Evolutionary conservation across 64 coral and sea anemone species (phyloP).

Genomic region (Orbicella faveolata): DNA sequence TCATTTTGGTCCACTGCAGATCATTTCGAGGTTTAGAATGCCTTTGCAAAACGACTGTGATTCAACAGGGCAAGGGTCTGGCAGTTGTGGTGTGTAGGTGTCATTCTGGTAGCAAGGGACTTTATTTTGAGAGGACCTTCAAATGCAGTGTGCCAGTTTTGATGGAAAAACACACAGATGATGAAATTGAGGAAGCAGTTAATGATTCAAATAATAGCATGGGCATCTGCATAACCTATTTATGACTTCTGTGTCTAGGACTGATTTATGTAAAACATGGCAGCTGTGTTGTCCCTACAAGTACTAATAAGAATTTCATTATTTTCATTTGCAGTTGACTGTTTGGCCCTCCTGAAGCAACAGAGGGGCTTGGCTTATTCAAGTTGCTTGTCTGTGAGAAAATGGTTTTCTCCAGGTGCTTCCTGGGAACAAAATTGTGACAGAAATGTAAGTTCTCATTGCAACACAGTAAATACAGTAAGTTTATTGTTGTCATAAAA

Average conservation of each 20-base stretch:
- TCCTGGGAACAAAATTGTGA: neutral
- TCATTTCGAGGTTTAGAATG: conserved; percentile 55
- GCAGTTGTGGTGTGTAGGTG: conserved; percentile 43
- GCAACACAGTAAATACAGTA: too few species aligned
- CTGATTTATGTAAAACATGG: neutral
- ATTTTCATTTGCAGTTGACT: neutral
- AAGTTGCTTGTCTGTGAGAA: neutral
- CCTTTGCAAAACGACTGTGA: conserved; percentile 6
- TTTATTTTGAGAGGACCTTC: too few species aligned
- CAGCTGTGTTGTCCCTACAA: neutral
- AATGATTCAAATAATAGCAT: conserved; percentile 3
- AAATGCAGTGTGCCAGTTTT: neutral
- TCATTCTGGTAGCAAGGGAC: conserved; percentile 47
- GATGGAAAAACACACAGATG: conserved; percentile 8
- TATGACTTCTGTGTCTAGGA: neutral
- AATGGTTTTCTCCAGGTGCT: conserved; percentile 2
- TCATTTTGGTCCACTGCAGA: neutral
- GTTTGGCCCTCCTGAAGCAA: neutral
- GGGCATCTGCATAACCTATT: neutral
- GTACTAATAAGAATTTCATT: neutral
- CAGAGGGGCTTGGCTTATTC: conserved; percentile 8
- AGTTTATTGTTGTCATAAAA: too few species aligned
- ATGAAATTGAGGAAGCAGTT: conserved; percentile 9
- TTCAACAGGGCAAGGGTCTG: conserved; percentile 36
- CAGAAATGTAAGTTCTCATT: too few species aligned